These are phyloP conservation scores for Sparus aurata DNA, from an alignment of 2,797 vertebrate genomes.

Conservation along the genomic window DNA sequence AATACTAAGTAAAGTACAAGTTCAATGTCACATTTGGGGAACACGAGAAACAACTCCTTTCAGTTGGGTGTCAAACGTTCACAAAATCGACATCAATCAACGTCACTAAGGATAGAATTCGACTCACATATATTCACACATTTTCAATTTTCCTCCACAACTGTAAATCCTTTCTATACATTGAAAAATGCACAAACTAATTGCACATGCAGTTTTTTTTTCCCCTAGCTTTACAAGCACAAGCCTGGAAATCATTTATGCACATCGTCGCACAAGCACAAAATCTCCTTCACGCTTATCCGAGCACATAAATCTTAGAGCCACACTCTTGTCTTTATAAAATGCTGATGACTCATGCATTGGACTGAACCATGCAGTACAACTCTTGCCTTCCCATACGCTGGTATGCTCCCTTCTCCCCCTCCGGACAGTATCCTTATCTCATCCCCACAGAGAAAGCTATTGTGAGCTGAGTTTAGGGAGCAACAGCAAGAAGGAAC, in stretches of 20 bases:
- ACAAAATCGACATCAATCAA: background rate
- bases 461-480: constrained; percentile 25
- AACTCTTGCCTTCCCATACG: background rate
- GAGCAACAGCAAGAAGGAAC: constrained; percentile 23
- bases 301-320: background rate
- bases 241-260: background rate
- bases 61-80: background rate
- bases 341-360: background rate
- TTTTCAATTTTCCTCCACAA: background rate
- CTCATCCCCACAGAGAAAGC: constrained; percentile 51
- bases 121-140: background rate
- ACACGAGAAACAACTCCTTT: background rate
- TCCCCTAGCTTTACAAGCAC: background rate
- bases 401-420: background rate
- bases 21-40: background rate
- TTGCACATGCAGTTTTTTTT: background rate
- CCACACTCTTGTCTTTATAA: background rate
- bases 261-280: background rate
- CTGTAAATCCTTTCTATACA: background rate
- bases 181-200: background rate
- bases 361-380: background rate
- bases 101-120: background rate
- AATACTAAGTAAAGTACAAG: too few species aligned
- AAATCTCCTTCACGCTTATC: background rate
- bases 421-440: constrained; percentile 33